Base-by-base conservation (phyloP, 2,113 vertebrate species). In the Lophius piscatorius region DNA sequence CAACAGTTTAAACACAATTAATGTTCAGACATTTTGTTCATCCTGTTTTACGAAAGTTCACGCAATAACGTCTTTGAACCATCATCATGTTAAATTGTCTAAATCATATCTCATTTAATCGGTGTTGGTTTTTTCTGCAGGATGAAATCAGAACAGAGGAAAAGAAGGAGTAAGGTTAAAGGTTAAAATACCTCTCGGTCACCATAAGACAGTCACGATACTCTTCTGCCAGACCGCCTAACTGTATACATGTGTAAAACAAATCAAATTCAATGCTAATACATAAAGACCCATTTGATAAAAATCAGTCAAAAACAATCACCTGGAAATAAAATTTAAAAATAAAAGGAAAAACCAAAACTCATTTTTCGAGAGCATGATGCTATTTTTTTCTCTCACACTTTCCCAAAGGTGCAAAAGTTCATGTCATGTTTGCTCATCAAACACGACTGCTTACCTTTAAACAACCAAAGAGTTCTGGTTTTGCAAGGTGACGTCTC, bases 361-460 rank as follows among this genome's bases (percentile, higher is more conserved):
- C 3, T 13, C 2, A 20, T 64, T 69, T 58, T 63, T 73, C 50
- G 68, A 66, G 29, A 71, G 48, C 51, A 73, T 70, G 58, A 60
- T 44, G 74, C 59, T 62, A 44, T 73, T 78, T 24, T n/a, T 58
- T 13, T 35, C 33, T 54, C 17, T 36, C 54, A 23, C 48, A 50
- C 44, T 60, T 70, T 68, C 74, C 39, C 61, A 70, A 82, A 78
- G 48, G 74, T 18, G 57, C 42, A 49, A 31, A 51, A 20, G 35
- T 48, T 56, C n/a, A 56, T 48, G 62, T 34, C 20, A 48, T 61
- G 33, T 67, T 31, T 5, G 60, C 66, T 74, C 60, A 67, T 80
- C 74, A 87, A 86, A 86, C 71, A 70, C 35, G 79, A 70, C 39
- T 48, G 50, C 79, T 88, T 87, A 87, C 80, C 82, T 87, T 84